These are phyloP conservation scores for Himalopsyche tibetana DNA, from an alignment of 2,888 invertebrate genomes.

Conservation along the genomic window DNA sequence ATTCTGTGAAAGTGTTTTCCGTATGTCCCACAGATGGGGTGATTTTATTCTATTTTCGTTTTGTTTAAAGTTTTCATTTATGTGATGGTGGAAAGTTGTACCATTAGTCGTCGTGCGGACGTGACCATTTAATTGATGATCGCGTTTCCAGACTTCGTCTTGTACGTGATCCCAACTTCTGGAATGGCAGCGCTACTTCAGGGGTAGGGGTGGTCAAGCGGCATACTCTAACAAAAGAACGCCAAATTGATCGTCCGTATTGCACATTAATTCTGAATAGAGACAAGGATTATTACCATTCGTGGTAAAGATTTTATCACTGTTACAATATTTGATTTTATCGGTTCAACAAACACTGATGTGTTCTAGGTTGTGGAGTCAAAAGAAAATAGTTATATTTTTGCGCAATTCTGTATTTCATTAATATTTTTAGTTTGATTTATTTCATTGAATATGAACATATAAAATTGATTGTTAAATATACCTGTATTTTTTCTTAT, in stretches of 20 bases:
- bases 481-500: too few relatives aligned
- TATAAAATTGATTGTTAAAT: too few relatives aligned
- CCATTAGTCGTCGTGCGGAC: constrained; percentile 46
- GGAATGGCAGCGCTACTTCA: neutral
- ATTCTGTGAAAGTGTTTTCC: constrained; percentile 37
- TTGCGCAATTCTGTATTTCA: too few relatives aligned
- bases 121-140: constrained; percentile 51
- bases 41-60: constrained; percentile 33
- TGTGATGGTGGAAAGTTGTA: constrained; percentile 39
- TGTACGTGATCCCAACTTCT: constrained; percentile 34
- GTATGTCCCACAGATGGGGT: constrained; percentile 22
- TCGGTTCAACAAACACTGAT: too few relatives aligned
- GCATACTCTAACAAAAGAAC: constrained; percentile 44
- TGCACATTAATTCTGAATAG: constrained; percentile 6
- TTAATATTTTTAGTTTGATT: too few relatives aligned
- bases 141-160: constrained; percentile 36
- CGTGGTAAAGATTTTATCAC: too few relatives aligned
- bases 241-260: neutral
- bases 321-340: too few relatives aligned
- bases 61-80: constrained; percentile 44
- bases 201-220: neutral
- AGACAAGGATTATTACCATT: neutral
- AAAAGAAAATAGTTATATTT: too few relatives aligned
- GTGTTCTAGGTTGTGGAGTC: too few relatives aligned
- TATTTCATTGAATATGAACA: too few relatives aligned